phyloP scores from a whole-genome alignment of 2,888 invertebrate species.

The Adelognathus sp. region DNA sequence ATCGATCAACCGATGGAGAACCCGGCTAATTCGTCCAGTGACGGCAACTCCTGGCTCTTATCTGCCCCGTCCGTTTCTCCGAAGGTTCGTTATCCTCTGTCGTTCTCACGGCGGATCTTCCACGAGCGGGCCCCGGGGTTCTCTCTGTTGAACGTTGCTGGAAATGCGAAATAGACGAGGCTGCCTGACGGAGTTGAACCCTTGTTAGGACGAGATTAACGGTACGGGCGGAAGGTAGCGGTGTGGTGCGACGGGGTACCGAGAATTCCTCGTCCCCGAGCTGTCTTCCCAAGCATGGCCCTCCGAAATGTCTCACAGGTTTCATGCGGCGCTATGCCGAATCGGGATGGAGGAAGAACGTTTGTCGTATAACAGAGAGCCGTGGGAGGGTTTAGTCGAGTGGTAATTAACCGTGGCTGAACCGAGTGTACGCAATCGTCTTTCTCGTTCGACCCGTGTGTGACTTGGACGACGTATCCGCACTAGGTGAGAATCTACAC shows the following conservation, averaged over 20 bases:
- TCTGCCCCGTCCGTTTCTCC: constrained; percentile 13
- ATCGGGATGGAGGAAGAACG: constrained; percentile 20
- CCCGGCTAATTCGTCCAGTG: constrained; percentile 29
- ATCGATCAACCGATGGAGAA: constrained; percentile 14
- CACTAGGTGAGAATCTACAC: neutral
- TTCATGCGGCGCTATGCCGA: neutral
- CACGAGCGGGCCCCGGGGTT: constrained; percentile 6
- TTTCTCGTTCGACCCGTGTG: constrained; percentile 4
- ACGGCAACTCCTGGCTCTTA: constrained; percentile 28
- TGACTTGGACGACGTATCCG: constrained; percentile 8
- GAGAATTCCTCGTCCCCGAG: neutral
- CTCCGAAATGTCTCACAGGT: too few species aligned
- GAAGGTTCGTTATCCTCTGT: constrained; percentile 16
- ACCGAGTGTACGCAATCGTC: constrained; percentile 24
- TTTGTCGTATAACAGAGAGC: constrained; percentile 43
- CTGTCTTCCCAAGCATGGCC: constrained; percentile 34
- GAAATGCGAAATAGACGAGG: constrained; percentile 55
- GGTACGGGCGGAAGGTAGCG: constrained; percentile 52
- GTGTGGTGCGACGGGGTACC: constrained; percentile 6
- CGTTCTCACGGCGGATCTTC: constrained; percentile 21
- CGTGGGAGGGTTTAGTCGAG: constrained; percentile 61
- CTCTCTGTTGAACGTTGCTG: constrained; percentile 35
- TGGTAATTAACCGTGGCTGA: constrained; percentile 64
- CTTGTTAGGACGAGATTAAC: constrained; percentile 75
- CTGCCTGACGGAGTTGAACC: constrained; percentile 67